Evolutionary conservation across 2,888 invertebrate species (phyloP).

Genomic region (Belgica antarctica): DNA sequence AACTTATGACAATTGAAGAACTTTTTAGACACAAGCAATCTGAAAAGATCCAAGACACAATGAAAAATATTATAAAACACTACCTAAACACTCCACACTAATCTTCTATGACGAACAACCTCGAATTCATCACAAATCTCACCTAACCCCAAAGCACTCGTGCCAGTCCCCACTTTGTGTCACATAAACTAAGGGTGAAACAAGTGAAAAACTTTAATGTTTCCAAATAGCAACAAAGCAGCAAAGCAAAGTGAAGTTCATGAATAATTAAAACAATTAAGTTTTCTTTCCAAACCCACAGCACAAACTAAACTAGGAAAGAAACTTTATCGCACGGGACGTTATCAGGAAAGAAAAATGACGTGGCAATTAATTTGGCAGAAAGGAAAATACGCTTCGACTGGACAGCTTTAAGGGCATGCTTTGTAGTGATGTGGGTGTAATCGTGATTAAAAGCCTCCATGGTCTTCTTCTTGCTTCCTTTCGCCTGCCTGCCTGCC

Average conservation of each 20-base stretch:
- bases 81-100: too few species aligned
- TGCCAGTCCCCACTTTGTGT: conserved; percentile 4
- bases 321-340: neutral
- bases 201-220: neutral
- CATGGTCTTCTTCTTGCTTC: neutral
- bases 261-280: conserved; percentile 26
- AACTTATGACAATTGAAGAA: too few species aligned
- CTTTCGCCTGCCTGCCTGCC: too few species aligned
- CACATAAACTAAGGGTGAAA: conserved; percentile 20
- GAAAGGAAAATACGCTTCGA: neutral
- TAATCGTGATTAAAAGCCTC: conserved; percentile 17
- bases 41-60: too few species aligned
- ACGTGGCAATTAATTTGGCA: neutral
- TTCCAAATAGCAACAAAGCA: neutral
- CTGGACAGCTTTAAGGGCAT: neutral
- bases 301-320: neutral
- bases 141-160: neutral
- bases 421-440: neutral
- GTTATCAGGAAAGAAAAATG: conserved; percentile 17
- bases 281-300: conserved; percentile 14
- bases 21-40: too few species aligned
- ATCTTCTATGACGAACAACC: too few species aligned
- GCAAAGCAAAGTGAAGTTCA: neutral
- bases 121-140: neutral
- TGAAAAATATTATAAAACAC: too few species aligned